These are phyloP conservation scores for Pseudochaenichthys georgianus DNA, from an alignment of 2,797 vertebrate genomes.

Conservation along the genomic window DNA sequence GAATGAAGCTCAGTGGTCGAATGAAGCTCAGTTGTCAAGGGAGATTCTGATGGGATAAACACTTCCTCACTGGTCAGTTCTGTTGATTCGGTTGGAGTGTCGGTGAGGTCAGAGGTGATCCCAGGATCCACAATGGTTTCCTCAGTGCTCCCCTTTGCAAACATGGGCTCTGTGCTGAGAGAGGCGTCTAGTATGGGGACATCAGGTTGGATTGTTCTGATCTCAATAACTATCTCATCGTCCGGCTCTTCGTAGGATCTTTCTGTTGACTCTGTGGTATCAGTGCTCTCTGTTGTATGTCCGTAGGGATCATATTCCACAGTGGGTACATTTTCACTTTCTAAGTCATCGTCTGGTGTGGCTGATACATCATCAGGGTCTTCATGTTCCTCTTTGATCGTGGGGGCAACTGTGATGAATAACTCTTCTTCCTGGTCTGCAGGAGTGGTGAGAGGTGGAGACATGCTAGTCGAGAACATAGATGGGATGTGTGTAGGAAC, in stretches of 20 bases:
- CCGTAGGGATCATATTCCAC: conserved; percentile 30
- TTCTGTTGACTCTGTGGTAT: conserved; percentile 8
- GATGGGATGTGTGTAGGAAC: conserved; percentile 65
- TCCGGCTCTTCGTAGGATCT: conserved; percentile 54
- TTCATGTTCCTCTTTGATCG: conserved; percentile 61
- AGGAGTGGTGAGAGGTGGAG: conserved; percentile 66
- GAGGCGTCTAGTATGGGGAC: conserved; percentile 72
- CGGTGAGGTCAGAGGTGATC: conserved; percentile 46
- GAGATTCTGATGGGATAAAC: conserved; percentile 41
- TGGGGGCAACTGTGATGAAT: conserved; percentile 61
- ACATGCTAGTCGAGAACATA: conserved; percentile 89
- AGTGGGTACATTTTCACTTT: conserved; percentile 22
- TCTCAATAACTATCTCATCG: conserved; percentile 72
- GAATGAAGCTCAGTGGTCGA: conserved; percentile 38
- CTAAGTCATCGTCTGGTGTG: conserved; percentile 54
- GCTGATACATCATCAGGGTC: conserved; percentile 32
- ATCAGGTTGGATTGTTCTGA: conserved; percentile 78
- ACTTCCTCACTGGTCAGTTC: conserved; percentile 45
- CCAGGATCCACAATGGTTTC: conserved; percentile 67
- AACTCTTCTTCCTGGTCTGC: conserved; percentile 67
- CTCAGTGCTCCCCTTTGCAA: conserved; percentile 68
- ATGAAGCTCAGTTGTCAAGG: conserved; percentile 13
- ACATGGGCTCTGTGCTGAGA: conserved; percentile 74
- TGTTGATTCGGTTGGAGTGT: conserved; percentile 46
- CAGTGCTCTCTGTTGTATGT: conserved; percentile 18